A percentile compares a stretch with the other conserved stretches of the same genome.
Evolutionary conservation across 35 echinoderm and acorn worm genomes (phyloP).

Genomic region (Lytechinus pictus): DNA sequence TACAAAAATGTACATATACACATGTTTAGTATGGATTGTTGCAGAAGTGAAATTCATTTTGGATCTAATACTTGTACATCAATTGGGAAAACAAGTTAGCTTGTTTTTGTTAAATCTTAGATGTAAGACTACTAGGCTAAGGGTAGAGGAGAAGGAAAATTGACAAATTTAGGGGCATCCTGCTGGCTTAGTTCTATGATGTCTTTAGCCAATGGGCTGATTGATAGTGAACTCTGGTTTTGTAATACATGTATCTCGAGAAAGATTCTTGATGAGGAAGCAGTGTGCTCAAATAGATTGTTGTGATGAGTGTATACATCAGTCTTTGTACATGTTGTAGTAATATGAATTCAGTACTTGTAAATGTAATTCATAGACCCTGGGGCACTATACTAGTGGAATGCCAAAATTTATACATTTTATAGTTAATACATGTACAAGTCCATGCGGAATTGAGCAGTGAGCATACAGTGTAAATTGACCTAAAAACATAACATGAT

Average conservation of each 20-base stretch:
- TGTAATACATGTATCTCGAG: conserved; percentile 8
- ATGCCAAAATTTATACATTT: too few relatives aligned
- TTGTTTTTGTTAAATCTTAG: not conserved
- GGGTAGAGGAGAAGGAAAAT: not conserved
- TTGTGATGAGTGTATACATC: too few relatives aligned
- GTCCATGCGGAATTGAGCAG: not conserved
- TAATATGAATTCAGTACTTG: too few relatives aligned
- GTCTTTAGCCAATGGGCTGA: not conserved
- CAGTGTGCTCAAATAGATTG: not conserved
- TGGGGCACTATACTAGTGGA: too few relatives aligned
- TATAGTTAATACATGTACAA: not conserved
- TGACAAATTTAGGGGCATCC: conserved; percentile 12
- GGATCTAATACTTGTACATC: not conserved
- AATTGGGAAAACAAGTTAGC: not conserved
- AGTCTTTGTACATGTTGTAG: not conserved
- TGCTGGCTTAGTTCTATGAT: conserved; percentile 2
- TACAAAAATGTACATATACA: not conserved
- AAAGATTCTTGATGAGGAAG: not conserved
- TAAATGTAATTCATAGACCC: too few relatives aligned
- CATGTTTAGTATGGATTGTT: not conserved
- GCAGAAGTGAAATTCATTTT: not conserved
- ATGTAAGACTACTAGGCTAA: not conserved
- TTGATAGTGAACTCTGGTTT: not conserved
- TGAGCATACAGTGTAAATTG: not conserved
- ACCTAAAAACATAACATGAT: not conserved